These are phyloP conservation scores for Arvicanthis niloticus DNA, from an alignment of 2,113 vertebrate genomes.

Conservation along the genomic window DNA sequence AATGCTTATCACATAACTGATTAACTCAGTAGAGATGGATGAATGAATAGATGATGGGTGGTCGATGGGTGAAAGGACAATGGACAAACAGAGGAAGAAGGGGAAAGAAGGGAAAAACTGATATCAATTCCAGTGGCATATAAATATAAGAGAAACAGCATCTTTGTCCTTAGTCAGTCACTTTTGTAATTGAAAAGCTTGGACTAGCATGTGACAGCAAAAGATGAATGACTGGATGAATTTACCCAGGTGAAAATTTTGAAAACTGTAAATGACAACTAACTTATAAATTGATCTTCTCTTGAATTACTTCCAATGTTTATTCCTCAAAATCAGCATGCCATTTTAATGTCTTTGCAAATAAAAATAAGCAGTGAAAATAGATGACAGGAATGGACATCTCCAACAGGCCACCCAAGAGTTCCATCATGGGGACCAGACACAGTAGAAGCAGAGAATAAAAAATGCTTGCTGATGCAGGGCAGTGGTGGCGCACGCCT, in stretches of 20 bases:
- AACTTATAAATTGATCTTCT: not conserved
- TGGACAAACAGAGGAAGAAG: not conserved
- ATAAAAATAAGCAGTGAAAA: not conserved
- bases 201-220: not conserved
- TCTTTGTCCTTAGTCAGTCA: not conserved
- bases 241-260: not conserved
- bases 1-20: not conserved
- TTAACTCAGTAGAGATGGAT: not conserved
- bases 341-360: not conserved
- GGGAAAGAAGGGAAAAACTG: not conserved
- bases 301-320: not conserved
- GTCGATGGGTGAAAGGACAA: not conserved
- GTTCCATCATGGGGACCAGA: not conserved
- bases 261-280: not conserved
- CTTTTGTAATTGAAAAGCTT: not conserved
- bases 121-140: not conserved
- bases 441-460: too few relatives aligned
- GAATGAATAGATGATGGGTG: not conserved
- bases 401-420: not conserved
- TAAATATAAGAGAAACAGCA: not conserved
- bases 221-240: not conserved
- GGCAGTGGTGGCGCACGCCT: too few relatives aligned
- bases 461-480: too few relatives aligned
- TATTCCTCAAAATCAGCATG: not conserved
- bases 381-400: not conserved